These are phyloP conservation scores for Oryzias javanicus DNA, from an alignment of 2,113 vertebrate species.

Conservation along the genomic window DNA sequence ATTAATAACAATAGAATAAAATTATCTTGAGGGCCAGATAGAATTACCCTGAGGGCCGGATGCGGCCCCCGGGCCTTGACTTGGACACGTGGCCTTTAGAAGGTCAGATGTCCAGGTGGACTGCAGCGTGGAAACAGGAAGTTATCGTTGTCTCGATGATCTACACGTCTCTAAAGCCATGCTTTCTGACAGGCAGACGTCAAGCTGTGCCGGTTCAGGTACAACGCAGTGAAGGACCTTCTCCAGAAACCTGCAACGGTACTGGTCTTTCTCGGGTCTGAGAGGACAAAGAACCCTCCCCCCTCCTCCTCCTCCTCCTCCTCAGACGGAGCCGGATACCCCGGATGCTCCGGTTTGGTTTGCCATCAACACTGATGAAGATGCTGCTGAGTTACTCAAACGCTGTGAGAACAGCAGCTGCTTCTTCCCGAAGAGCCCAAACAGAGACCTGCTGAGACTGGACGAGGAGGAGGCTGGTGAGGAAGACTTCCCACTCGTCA, in stretches of 20 bases:
- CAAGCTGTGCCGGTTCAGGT: slow-evolving; percentile 79
- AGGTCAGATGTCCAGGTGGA: too few species aligned
- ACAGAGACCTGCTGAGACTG: slow-evolving; percentile 84
- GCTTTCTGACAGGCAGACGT: slow-evolving; percentile 50
- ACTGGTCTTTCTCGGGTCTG: slow-evolving; percentile 89
- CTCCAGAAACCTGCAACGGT: slow-evolving; percentile 70
- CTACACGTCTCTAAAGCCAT: not conserved
- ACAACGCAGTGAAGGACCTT: slow-evolving; percentile 72
- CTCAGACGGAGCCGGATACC: slow-evolving; percentile 16
- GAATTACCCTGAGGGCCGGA: too few species aligned
- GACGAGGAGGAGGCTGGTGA: slow-evolving; percentile 90
- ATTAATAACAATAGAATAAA: too few species aligned
- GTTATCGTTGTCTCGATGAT: too few species aligned
- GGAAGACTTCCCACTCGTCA: slow-evolving; percentile 16
- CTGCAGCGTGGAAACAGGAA: too few species aligned
- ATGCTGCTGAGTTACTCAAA: slow-evolving; percentile 75
- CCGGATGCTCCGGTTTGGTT: slow-evolving; percentile 86
- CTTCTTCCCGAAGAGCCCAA: slow-evolving; percentile 81
- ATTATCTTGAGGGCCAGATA: too few species aligned
- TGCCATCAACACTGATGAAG: slow-evolving; percentile 78
- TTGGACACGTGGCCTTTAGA: too few species aligned
- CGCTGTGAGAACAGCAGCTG: slow-evolving; percentile 68
- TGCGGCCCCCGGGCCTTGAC: too few species aligned
- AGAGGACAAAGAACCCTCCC: slow-evolving; percentile 63
- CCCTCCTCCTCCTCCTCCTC: slow-evolving; percentile 4